Conservation (phyloP, 2,888 invertebrate species). For the Ectropis crepuscularia region DNA sequence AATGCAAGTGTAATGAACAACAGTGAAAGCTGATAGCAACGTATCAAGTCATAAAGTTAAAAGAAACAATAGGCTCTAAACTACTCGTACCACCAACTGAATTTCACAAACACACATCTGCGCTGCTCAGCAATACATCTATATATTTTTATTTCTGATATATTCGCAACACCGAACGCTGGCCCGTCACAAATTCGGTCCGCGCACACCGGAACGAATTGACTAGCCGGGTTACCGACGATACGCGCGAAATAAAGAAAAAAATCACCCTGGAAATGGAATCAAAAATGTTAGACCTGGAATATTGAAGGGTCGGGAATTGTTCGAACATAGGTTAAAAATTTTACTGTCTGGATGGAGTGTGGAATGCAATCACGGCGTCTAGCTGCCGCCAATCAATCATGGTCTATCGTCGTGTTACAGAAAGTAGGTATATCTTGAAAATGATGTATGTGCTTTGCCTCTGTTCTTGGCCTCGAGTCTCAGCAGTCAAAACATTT, state of each 20-base stretch:
- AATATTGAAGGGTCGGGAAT: slow-evolving; percentile 44
- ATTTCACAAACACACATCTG: background rate
- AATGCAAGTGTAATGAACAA: too few relatives aligned
- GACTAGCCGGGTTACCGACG: slow-evolving; percentile 59
- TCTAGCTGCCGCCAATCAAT: background rate
- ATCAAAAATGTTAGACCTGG: slow-evolving; percentile 56
- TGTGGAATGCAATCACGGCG: slow-evolving; percentile 13
- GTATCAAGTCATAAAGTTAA: too few relatives aligned
- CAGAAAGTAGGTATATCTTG: too few relatives aligned
- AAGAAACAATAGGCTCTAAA: background rate
- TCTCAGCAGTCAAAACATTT: too few relatives aligned
- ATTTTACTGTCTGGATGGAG: slow-evolving; percentile 8
- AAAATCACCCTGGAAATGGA: slow-evolving; percentile 49
- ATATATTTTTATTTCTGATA: slow-evolving; percentile 16
- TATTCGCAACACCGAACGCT: slow-evolving; percentile 37
- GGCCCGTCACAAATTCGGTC: slow-evolving; percentile 55
- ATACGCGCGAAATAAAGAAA: slow-evolving; percentile 36
- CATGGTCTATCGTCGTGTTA: too few relatives aligned
- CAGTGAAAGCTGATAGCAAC: too few relatives aligned
- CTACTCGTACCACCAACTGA: background rate
- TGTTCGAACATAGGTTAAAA: slow-evolving; percentile 35
- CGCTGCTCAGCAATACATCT: background rate
- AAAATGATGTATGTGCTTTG: too few relatives aligned
- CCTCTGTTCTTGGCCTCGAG: too few relatives aligned
- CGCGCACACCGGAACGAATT: slow-evolving; percentile 63